Percentiles rank a stretch among this genome's conserved stretches.
Evolutionary conservation across 2,888 invertebrate genomes (phyloP).

Genomic region (Drosophila subquinaria): DNA sequence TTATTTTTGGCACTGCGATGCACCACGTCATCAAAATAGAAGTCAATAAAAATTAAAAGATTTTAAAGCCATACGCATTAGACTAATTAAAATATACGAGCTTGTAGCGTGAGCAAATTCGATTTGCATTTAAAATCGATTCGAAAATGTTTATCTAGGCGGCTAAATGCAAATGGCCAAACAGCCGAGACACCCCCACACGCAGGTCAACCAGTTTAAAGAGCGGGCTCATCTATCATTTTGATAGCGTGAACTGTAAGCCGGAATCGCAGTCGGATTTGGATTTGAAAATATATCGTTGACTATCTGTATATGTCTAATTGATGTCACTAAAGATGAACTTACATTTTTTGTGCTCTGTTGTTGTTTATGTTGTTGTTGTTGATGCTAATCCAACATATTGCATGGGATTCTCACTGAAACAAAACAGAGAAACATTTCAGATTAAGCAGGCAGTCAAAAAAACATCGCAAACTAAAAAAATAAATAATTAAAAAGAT

Average conservation of each 20-base stretch:
- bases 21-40: slow-evolving; percentile 59
- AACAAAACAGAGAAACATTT: slow-evolving; percentile 43
- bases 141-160: slow-evolving; percentile 41
- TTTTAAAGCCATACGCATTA: slow-evolving; percentile 62
- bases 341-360: slow-evolving; percentile 59
- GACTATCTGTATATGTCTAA: slow-evolving; percentile 17
- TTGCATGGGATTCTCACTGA: slow-evolving; percentile 60
- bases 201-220: slow-evolving; percentile 69
- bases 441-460: slow-evolving; percentile 29
- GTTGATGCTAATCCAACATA: slow-evolving; percentile 54
- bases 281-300: slow-evolving; percentile 2
- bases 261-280: slow-evolving; percentile 43
- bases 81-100: slow-evolving; percentile 75
- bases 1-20: slow-evolving; percentile 40
- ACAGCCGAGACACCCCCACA: slow-evolving; percentile 58
- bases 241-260: slow-evolving; percentile 56
- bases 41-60: slow-evolving; percentile 64
- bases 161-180: slow-evolving; percentile 13
- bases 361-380: slow-evolving; percentile 27
- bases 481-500: slow-evolving; percentile 63
- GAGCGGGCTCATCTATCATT: slow-evolving; percentile 72
- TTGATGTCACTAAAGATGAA: slow-evolving; percentile 54
- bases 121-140: slow-evolving; percentile 78
- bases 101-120: slow-evolving; percentile 51
- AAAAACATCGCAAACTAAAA: slow-evolving; percentile 43